Evolutionary conservation across 2,888 invertebrate genomes (phyloP).

Genomic region (Hoplodrina blanda): DNA sequence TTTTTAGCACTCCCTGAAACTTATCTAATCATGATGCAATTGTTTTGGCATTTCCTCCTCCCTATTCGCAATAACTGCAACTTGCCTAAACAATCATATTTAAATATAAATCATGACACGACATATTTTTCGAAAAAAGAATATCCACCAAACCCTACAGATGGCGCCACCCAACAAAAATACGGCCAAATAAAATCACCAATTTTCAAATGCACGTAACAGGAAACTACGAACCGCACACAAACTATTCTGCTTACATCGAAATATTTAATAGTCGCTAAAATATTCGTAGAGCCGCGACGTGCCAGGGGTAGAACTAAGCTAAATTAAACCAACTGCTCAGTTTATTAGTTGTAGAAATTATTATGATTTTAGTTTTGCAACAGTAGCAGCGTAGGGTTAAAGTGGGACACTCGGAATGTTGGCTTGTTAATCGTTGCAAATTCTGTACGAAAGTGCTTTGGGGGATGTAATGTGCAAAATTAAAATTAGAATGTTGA

Average conservation of each 20-base stretch:
- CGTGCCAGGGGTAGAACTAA: constrained; percentile 49
- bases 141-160: constrained; percentile 28
- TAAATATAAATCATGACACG: constrained; percentile 16
- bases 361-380: constrained; percentile 61
- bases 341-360: constrained; percentile 60
- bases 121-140: constrained; percentile 14
- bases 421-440: constrained; percentile 46
- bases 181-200: constrained; percentile 44
- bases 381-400: constrained; percentile 27
- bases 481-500: constrained; percentile 57
- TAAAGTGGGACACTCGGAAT: constrained; percentile 37
- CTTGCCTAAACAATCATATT: background rate
- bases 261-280: constrained; percentile 66
- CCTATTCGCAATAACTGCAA: background rate
- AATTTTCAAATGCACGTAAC: constrained; percentile 57
- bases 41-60: background rate
- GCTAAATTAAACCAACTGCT: constrained; percentile 59
- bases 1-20: background rate
- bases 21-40: background rate
- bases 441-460: constrained; percentile 48
- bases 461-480: constrained; percentile 33
- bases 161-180: constrained; percentile 46
- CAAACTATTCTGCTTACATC: constrained; percentile 63
- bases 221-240: constrained; percentile 52
- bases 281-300: constrained; percentile 63